Evolutionary conservation across 30 jellyfish, hydroid and myxozoan species (phyloP).

Genomic region (Turritopsis rubra): DNA sequence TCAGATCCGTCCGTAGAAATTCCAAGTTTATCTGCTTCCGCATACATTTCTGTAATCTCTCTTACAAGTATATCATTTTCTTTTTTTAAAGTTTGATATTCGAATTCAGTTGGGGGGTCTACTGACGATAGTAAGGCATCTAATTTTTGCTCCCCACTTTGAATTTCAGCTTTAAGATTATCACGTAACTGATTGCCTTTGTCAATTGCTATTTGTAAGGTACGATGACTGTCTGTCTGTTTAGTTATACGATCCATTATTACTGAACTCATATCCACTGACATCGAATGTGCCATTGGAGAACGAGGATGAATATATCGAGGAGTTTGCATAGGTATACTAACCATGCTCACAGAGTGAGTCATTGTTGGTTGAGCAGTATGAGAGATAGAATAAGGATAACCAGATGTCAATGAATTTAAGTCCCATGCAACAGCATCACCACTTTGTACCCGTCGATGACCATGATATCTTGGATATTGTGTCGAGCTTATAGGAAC

Average conservation of each 20-base stretch:
- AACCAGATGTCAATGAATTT: background rate
- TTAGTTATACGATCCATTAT: background rate
- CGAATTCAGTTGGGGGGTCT: constrained; percentile 23
- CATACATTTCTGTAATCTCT: constrained; percentile 17
- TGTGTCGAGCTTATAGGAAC: background rate
- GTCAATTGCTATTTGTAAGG: constrained; percentile 5
- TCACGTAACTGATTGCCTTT: background rate
- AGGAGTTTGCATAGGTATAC: background rate
- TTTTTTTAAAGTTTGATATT: background rate
- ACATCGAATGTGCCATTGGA: constrained; percentile 8
- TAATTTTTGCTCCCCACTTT: background rate
- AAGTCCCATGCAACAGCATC: constrained; percentile 9
- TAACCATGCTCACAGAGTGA: background rate
- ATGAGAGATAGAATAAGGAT: background rate
- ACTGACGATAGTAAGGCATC: constrained; percentile 1
- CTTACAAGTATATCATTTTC: constrained; percentile 11
- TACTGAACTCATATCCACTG: constrained; percentile 6
- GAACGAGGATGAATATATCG: background rate
- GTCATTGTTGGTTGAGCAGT: background rate
- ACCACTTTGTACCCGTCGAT: background rate
- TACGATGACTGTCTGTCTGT: background rate
- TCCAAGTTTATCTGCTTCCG: constrained; percentile 22
- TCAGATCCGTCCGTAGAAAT: background rate
- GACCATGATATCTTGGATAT: constrained; percentile 1
- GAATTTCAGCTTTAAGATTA: constrained; percentile 14